Percentiles rank a stretch among this genome's conserved stretches.
Evolutionary conservation across 1,140 invertebrate species (phyloP).

Genomic region (Kradibia gibbosae): DNA sequence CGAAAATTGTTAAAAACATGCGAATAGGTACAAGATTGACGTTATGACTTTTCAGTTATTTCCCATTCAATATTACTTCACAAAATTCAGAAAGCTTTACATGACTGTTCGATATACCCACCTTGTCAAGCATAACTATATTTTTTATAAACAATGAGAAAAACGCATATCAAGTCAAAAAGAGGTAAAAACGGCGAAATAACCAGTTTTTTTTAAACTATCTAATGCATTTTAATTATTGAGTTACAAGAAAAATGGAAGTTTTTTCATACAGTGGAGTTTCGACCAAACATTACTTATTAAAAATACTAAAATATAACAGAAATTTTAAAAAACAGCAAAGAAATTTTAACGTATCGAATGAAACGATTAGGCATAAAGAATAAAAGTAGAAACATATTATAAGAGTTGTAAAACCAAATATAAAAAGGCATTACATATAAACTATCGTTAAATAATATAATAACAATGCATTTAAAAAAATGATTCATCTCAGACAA

Average conservation of each 20-base stretch:
- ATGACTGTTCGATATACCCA: slow-evolving; percentile 47
- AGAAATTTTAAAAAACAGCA: background rate
- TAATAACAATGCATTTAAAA: slow-evolving; percentile 24
- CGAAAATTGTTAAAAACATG: background rate
- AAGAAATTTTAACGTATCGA: background rate
- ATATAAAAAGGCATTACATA: background rate
- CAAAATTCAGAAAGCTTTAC: slow-evolving; percentile 19
- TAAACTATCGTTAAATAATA: background rate
- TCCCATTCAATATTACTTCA: background rate
- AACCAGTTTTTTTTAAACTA: slow-evolving; percentile 1
- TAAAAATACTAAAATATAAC: background rate
- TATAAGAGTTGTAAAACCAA: slow-evolving; percentile 20
- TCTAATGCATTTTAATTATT: background rate
- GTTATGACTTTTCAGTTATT: background rate
- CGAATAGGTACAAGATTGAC: background rate
- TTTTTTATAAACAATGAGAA: slow-evolving; percentile 45
- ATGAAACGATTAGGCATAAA: slow-evolving; percentile 21
- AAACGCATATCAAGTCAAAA: slow-evolving; percentile 20
- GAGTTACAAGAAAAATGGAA: background rate
- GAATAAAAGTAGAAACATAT: slow-evolving; percentile 48
- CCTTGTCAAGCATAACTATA: slow-evolving; percentile 46
- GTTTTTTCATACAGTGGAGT: slow-evolving; percentile 21
- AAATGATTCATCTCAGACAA: slow-evolving; percentile 54
- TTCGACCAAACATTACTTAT: slow-evolving; percentile 23
- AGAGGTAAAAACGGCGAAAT: slow-evolving; percentile 28